Evolutionary conservation across 2,113 vertebrate genomes (phyloP).

Genomic region (Eulemur macaco): DNA sequence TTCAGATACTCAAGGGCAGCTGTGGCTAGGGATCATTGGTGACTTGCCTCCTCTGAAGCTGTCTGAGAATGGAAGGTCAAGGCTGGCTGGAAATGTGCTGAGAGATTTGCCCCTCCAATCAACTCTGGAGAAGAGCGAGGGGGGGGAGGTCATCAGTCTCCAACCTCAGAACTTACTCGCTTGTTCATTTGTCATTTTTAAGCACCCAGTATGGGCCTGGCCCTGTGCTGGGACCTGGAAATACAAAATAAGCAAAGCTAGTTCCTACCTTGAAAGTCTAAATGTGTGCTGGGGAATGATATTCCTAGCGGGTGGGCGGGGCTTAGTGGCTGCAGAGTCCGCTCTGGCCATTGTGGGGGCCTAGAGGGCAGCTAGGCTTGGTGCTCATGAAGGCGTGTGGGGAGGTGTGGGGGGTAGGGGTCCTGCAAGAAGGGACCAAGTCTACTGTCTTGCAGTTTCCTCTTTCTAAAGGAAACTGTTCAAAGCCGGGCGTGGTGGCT

Average conservation of each 20-base stretch:
- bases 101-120: neutral
- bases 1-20: conserved; percentile 36
- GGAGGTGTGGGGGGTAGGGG: neutral
- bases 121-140: neutral
- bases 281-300: too few species aligned
- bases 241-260: neutral
- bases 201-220: neutral
- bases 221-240: neutral
- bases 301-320: neutral
- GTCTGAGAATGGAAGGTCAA: neutral
- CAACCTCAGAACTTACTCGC: neutral
- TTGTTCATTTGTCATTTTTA: neutral
- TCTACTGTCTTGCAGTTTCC: neutral
- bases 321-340: neutral
- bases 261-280: neutral
- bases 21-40: neutral
- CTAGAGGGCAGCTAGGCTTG: neutral
- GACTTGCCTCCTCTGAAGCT: neutral
- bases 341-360: too few species aligned
- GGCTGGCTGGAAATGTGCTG: neutral
- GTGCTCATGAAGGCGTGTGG: neutral
- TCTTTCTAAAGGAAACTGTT: neutral
- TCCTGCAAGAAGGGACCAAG: neutral
- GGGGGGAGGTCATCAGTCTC: neutral
- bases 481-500: too few species aligned